Evolutionary conservation across 1,140 invertebrate species (phyloP), one percentile per base, ranked within the genome.

Genomic region (Tetragnatha versicolor): DNA sequence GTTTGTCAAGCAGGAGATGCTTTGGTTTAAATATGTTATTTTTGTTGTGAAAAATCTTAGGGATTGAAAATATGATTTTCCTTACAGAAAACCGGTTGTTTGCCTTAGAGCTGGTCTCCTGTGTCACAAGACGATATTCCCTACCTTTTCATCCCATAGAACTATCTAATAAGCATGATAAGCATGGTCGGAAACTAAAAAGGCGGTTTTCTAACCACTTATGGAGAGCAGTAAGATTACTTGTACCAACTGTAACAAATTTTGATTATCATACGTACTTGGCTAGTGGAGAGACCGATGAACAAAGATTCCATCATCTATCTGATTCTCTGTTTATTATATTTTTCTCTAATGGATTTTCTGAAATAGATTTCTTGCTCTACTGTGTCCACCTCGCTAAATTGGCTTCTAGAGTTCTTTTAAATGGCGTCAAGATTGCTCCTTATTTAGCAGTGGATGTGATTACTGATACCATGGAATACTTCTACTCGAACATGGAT

Each of bases 401-500:
- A 29, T 31, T 49, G 63, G 42, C 63, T 14, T 27, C 63, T 17
- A 37, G 63, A 6, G 25, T 27, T 9, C 33, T 42, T 66, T n/a
- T 66, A 2, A 39, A 47, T 9, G 63, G 63, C 2, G 14, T 47
- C 10, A 5, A 22, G 2, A 29, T 29, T 9, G 63, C 63, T 3
- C 63, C 63, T 9, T 12, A 66, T 14, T 47, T 45, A 7, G 63
- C 63, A n/a, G 27, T 66, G 9, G 31, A 47, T 5, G 63, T 27
- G 6, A 66, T 66, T 4, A 27, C 49, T 27, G 63, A 66, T 27
- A 25, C 63, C 20, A 66, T 66, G 63, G 63, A 66, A 4, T 66
- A 66, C 10, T 66, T 66, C n/a, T 66, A 66, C 25, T n/a, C 63
- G 2, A 66, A 66, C 49, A 39, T 66, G 12, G 63, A 66, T 47